Percentiles rank a stretch among this genome's conserved stretches.
phyloP scores from a whole-genome alignment of 2,797 vertebrate genomes.

The Tapirus indicus region DNA sequence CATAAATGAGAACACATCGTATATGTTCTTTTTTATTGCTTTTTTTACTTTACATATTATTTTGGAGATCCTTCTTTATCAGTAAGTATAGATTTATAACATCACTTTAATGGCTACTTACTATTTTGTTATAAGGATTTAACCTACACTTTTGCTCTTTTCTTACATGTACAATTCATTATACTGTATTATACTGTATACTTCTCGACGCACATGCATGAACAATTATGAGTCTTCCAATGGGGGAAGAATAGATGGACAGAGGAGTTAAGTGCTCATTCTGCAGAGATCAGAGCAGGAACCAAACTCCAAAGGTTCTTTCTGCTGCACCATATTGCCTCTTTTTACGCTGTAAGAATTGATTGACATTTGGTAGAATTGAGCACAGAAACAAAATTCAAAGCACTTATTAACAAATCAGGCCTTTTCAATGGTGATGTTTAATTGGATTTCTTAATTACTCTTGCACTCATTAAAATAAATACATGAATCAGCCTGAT shows the following conservation, averaged over 20 bases:
- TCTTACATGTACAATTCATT: background rate
- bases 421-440: background rate
- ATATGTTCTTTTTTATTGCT: background rate
- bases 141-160: slow-evolving; percentile 3
- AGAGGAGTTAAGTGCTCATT: background rate
- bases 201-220: background rate
- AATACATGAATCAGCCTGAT: background rate
- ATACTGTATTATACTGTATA: background rate
- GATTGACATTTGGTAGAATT: background rate
- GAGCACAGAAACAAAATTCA: slow-evolving; percentile 17
- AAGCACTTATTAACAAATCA: slow-evolving; percentile 10
- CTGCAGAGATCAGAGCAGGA: background rate
- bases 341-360: background rate
- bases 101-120: slow-evolving; percentile 35
- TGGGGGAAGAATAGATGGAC: background rate
- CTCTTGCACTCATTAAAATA: slow-evolving; percentile 35
- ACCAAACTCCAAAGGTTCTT: background rate
- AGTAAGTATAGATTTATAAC: background rate
- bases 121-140: slow-evolving; percentile 39
- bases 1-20: background rate
- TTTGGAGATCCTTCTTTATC: slow-evolving; percentile 3
- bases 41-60: background rate
- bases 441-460: slow-evolving; percentile 50
- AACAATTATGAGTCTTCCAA: background rate
- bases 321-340: background rate